Conservation (phyloP, 2,113 vertebrate species). For the Phodopus roborovskii region DNA sequence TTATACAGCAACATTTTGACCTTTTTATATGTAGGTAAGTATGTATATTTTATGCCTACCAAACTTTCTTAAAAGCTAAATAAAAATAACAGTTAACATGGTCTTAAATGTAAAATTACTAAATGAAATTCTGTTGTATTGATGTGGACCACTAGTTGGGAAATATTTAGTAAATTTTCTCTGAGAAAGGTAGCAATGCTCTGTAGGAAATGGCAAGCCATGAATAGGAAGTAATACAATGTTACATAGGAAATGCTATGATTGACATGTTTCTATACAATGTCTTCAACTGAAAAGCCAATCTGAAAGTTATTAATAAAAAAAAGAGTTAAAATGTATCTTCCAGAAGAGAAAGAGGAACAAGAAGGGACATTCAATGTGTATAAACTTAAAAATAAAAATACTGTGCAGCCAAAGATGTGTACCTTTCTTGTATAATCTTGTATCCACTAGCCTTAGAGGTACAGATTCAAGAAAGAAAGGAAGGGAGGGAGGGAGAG, state of each 20-base stretch:
- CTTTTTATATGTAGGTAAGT: slow-evolving; percentile 39
- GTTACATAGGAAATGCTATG: not conserved
- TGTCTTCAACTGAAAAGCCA: not conserved
- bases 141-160: not conserved
- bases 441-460: not conserved
- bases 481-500: not conserved
- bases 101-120: not conserved
- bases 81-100: slow-evolving; percentile 37
- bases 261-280: not conserved
- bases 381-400: not conserved
- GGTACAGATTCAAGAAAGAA: not conserved
- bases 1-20: slow-evolving; percentile 54
- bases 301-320: not conserved
- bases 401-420: not conserved
- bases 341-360: not conserved
- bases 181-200: not conserved
- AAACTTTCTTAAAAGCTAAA: slow-evolving; percentile 18
- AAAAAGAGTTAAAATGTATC: not conserved
- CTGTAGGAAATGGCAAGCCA: not conserved
- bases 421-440: not conserved
- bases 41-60: slow-evolving; percentile 23
- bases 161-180: not conserved
- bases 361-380: not conserved
- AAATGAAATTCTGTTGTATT: not conserved
- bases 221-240: not conserved